These are phyloP conservation scores for Sesia apiformis DNA, from an alignment of 2,888 invertebrate species.

Conservation along the genomic window DNA sequence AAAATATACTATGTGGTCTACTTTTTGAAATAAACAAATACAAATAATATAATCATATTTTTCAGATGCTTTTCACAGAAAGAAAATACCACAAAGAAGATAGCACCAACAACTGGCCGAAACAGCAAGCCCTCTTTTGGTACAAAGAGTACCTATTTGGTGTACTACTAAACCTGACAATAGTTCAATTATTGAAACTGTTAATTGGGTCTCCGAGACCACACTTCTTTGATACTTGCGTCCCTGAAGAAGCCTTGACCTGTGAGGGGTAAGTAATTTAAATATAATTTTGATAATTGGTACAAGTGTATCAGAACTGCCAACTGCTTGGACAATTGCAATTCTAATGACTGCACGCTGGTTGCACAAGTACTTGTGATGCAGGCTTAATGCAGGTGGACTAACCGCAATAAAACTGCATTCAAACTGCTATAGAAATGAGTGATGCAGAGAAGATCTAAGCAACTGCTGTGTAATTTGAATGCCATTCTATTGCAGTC, in stretches of 20 bases:
- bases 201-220: constrained; percentile 82
- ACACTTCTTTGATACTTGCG: constrained; percentile 84
- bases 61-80: constrained; percentile 53
- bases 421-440: too few species aligned
- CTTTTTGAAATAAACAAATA: background rate
- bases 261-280: constrained; percentile 58
- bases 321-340: too few species aligned
- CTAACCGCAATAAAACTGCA: too few species aligned
- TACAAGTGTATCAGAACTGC: too few species aligned
- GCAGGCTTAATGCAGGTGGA: too few species aligned
- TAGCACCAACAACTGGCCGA: constrained; percentile 23
- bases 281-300: background rate
- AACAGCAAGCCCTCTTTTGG: constrained; percentile 57
- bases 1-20: too few species aligned
- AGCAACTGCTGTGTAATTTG: too few species aligned
- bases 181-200: constrained; percentile 75
- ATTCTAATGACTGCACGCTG: too few species aligned
- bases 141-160: constrained; percentile 79
- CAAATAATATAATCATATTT: constrained; percentile 6
- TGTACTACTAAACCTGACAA: constrained; percentile 69
- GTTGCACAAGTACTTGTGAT: background rate
- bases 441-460: too few species aligned
- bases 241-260: constrained; percentile 76
- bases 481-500: too few species aligned
- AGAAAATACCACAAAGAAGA: constrained; percentile 28